These are phyloP conservation scores for Goniozus legneri DNA, from an alignment of 1,140 invertebrate genomes.

Conservation along the genomic window DNA sequence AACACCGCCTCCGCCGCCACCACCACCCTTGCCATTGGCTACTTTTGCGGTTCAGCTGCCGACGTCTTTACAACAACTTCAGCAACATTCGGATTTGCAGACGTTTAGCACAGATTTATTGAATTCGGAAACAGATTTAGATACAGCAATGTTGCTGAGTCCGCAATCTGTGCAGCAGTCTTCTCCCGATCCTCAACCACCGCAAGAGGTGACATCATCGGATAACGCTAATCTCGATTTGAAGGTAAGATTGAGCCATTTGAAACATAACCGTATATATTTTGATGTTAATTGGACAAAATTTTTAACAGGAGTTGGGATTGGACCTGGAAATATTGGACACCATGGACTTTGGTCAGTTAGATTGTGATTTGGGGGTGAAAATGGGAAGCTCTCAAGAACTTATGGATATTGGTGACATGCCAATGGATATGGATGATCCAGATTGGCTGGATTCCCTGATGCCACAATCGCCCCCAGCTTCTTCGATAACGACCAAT, in stretches of 20 bases:
- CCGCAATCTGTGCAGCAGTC: slow-evolving; percentile 39
- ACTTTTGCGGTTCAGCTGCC: slow-evolving; percentile 54
- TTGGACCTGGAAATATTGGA: slow-evolving; percentile 56
- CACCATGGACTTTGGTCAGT: slow-evolving; percentile 58
- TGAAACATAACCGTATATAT: not conserved
- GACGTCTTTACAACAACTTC: slow-evolving; percentile 38
- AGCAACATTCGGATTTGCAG: slow-evolving; percentile 36
- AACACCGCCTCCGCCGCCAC: slow-evolving; percentile 47
- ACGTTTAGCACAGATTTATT: slow-evolving; percentile 35
- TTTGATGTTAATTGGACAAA: not conserved
- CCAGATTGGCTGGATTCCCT: slow-evolving; percentile 71
- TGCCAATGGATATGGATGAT: slow-evolving; percentile 70
- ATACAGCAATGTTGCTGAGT: slow-evolving; percentile 45
- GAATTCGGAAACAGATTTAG: slow-evolving; percentile 36
- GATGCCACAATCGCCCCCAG: slow-evolving; percentile 50
- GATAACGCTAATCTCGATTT: slow-evolving; percentile 49
- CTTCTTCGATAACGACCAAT: slow-evolving; percentile 33
- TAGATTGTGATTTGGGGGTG: slow-evolving; percentile 53
- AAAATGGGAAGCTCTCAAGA: slow-evolving; percentile 48
- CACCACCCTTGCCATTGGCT: slow-evolving; percentile 51
- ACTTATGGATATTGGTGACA: slow-evolving; percentile 51
- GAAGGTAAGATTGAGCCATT: slow-evolving; percentile 28
- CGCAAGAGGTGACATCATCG: slow-evolving; percentile 48
- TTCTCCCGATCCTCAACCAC: slow-evolving; percentile 46
- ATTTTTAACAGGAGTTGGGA: slow-evolving; percentile 50